phyloP scores from a whole-genome alignment of 2,888 invertebrate genomes.

The Plemyria rubiginata region DNA sequence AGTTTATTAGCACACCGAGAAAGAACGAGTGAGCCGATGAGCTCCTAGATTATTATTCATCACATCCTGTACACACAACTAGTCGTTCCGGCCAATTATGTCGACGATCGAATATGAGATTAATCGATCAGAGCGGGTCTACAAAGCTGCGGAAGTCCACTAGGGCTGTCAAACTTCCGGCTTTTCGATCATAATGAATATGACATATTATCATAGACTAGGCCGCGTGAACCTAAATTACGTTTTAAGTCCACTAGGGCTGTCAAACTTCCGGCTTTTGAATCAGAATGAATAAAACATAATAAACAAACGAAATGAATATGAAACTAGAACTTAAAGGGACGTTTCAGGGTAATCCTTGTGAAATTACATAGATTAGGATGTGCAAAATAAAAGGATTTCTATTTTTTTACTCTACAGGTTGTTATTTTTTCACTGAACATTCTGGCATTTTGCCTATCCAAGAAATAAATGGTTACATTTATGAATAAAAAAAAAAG shows the following conservation, averaged over 20 bases:
- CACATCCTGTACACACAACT: slow-evolving; percentile 32
- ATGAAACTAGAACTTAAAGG: too few species aligned
- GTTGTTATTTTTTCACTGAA: too few species aligned
- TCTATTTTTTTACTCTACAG: too few species aligned
- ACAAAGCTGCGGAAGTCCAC: slow-evolving; percentile 36
- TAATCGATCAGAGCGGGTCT: slow-evolving; percentile 45
- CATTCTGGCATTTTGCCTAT: too few species aligned
- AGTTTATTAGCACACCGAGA: not conserved
- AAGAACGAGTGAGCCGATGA: not conserved
- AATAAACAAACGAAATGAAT: too few species aligned
- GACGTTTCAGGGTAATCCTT: too few species aligned
- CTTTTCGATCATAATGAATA: not conserved
- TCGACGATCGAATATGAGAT: slow-evolving; percentile 49
- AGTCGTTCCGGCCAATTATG: slow-evolving; percentile 35
- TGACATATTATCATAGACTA: not conserved
- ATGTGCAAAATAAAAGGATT: too few species aligned
- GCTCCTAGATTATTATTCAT: slow-evolving; percentile 9
- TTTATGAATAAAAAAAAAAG: too few species aligned
- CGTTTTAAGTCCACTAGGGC: slow-evolving; percentile 23
- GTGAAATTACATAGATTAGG: too few species aligned
- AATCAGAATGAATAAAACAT: not conserved
- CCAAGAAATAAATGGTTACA: too few species aligned
- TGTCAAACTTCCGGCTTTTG: slow-evolving; percentile 9
- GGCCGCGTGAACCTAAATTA: too few species aligned
- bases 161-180: slow-evolving; percentile 21